Conservation (phyloP, 2,113 vertebrate genomes). For the Xiphias gladius region DNA sequence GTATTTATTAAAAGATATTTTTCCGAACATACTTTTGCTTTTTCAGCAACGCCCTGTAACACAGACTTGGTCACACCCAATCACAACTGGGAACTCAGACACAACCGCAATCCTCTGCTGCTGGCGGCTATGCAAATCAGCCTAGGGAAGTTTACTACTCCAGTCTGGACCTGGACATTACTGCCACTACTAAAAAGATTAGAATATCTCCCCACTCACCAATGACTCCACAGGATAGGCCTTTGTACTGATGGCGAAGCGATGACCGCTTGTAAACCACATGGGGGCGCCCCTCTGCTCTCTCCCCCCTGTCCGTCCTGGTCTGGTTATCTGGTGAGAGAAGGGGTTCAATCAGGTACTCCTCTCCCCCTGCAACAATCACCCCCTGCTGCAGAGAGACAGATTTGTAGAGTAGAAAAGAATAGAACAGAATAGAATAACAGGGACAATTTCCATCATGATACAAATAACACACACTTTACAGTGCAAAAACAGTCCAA, state of each 20-base stretch:
- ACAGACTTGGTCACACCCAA: slow-evolving; percentile 56
- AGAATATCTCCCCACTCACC: slow-evolving; percentile 83
- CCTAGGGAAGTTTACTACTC: slow-evolving; percentile 4
- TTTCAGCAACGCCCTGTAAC: slow-evolving; percentile 57
- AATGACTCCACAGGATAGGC: slow-evolving; percentile 95
- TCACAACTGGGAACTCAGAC: slow-evolving; percentile 51
- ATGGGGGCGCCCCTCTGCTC: slow-evolving; percentile 91
- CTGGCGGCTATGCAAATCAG: slow-evolving; percentile 44
- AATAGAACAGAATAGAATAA: slow-evolving; percentile 40
- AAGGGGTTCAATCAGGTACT: slow-evolving; percentile 97
- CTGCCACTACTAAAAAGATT: slow-evolving; percentile 26
- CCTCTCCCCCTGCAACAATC: slow-evolving; percentile 94
- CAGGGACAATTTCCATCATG: slow-evolving; percentile 23
- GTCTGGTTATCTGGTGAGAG: slow-evolving; percentile 86
- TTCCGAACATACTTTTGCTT: slow-evolving; percentile 47
- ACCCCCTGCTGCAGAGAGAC: slow-evolving; percentile 91
- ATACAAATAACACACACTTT: slow-evolving; percentile 20
- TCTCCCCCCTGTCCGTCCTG: slow-evolving; percentile 69
- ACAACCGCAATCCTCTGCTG: slow-evolving; percentile 54
- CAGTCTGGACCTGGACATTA: slow-evolving; percentile 41
- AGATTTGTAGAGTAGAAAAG: slow-evolving; percentile 50
- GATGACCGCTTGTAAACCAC: slow-evolving; percentile 98
- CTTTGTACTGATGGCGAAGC: slow-evolving; percentile 94
- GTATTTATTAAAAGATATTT: slow-evolving; percentile 31
- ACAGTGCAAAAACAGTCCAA: slow-evolving; percentile 5